Evolutionary conservation across 2,888 invertebrate species (phyloP), one percentile per base, ranked within the genome.

Genomic region (Willowsia nigromaculata): DNA sequence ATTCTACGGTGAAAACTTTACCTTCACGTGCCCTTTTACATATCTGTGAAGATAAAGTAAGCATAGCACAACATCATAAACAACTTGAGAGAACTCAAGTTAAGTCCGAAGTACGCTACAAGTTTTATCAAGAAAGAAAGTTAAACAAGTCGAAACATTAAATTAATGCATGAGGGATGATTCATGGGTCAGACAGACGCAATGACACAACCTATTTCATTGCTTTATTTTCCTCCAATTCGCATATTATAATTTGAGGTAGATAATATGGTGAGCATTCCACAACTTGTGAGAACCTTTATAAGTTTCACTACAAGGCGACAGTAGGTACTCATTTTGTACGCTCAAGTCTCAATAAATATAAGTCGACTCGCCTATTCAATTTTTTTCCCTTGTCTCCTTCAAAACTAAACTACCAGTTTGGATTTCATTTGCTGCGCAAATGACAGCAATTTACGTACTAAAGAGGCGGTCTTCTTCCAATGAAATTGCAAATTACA

Each of bases 401-500:
- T 25, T 22, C 59, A 71, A 68, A 71, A 71, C 43, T 25, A 47
- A 59, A 83, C 37, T 50, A 47, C 56, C 22, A 71, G 83, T 83
- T 83, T 83, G 68, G 83, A 53, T 71, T 71, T 53, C 83, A 83
- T 83, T 83, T 83, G 65, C 83, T 65, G 22, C 62, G 83, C 68
- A 83, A 83, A 83, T 83, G 83, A 83, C 83, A 83, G 62, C 65
- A 83, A 83, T 83, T 83, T 83, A 53, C 33, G 9, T 68, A 25
- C 50, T 59, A 40, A 74, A 85, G 85, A 76, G 85, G 85, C 85
- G 85, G 85, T 85, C 56, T 74, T 85, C 37, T 85, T 85, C 85
- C 85, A 85, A 85, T 85, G 85, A 85, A 85, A 85, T 85, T n/a
- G 40, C 59, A 85, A 85, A 85, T 85, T 85, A 85, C 59, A 59